Conservation (phyloP, 2,888 invertebrate genomes). For the Agriotes lineatus region DNA sequence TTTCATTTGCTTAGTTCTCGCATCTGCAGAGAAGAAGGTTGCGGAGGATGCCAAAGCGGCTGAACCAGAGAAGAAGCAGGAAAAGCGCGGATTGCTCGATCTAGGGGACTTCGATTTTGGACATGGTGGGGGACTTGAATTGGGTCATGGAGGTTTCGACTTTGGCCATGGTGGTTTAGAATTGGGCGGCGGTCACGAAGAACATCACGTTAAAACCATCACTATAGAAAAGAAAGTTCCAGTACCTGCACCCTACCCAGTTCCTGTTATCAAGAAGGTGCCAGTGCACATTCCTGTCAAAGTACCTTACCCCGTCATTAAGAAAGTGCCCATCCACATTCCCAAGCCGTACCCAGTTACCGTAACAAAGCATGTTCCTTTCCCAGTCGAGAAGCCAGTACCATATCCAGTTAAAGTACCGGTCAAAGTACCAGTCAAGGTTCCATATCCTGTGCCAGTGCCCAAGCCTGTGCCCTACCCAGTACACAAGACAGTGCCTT, state of each 20-base stretch:
- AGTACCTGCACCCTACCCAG: slow-evolving; percentile 69
- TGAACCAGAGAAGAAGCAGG: slow-evolving; percentile 57
- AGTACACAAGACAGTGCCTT: slow-evolving; percentile 62
- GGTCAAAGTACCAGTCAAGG: slow-evolving; percentile 63
- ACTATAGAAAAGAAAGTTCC: slow-evolving; percentile 73
- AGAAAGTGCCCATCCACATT: slow-evolving; percentile 58
- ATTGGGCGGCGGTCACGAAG: slow-evolving; percentile 43
- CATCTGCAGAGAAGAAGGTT: slow-evolving; percentile 58
- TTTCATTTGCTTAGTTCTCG: slow-evolving; percentile 62
- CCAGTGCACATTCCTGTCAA: slow-evolving; percentile 72
- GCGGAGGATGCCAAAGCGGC: slow-evolving; percentile 54
- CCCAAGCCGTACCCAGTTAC: slow-evolving; percentile 66
- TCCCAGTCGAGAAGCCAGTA: slow-evolving; percentile 68
- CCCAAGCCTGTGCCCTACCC: slow-evolving; percentile 63
- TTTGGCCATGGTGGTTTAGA: slow-evolving; percentile 46
- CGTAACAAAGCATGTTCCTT: slow-evolving; percentile 66
- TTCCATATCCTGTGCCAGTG: slow-evolving; percentile 61
- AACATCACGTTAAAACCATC: slow-evolving; percentile 47
- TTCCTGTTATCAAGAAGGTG: no score
- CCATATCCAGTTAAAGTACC: slow-evolving; percentile 69
- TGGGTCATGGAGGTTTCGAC: slow-evolving; percentile 46
- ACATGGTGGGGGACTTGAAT: slow-evolving; percentile 23
- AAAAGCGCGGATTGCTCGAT: slow-evolving; percentile 59
- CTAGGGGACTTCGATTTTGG: slow-evolving; percentile 40
- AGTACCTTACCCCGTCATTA: slow-evolving; percentile 68